Evolutionary conservation across 2,888 invertebrate genomes (phyloP).

Genomic region (Carcina quercana): DNA sequence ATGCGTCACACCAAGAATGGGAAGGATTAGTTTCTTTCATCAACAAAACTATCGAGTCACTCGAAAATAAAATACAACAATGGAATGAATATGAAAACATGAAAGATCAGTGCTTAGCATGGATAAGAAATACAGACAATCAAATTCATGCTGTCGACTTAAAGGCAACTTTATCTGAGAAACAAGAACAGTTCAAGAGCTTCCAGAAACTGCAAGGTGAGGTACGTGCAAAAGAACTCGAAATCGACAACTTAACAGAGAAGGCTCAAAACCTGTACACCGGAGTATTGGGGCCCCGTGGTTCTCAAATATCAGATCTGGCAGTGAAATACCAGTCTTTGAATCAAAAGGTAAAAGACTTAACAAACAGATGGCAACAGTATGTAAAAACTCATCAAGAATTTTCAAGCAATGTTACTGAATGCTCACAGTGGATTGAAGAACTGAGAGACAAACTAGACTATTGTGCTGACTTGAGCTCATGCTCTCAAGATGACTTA

Average conservation of each 20-base stretch:
- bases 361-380: constrained; percentile 93
- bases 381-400: constrained; percentile 92
- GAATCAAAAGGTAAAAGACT: constrained; percentile 92
- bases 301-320: constrained; percentile 91
- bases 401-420: constrained; percentile 85
- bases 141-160: constrained; percentile 91
- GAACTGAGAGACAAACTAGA: constrained; percentile 88
- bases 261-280: constrained; percentile 89
- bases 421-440: constrained; percentile 89
- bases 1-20: constrained; percentile 93
- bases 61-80: constrained; percentile 89
- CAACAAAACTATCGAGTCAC: constrained; percentile 82
- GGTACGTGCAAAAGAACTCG: constrained; percentile 91
- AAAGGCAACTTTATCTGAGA: constrained; percentile 86
- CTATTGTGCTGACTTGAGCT: constrained; percentile 88
- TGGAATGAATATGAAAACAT: constrained; percentile 94
- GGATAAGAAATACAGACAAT: constrained; percentile 92
- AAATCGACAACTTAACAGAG: constrained; percentile 94
- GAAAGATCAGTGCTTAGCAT: constrained; percentile 88
- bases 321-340: constrained; percentile 94
- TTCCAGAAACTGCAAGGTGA: constrained; percentile 89
- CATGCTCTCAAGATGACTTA: constrained; percentile 88
- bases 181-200: constrained; percentile 87
- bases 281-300: constrained; percentile 81
- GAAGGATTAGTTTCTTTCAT: constrained; percentile 85